A percentile compares a stretch with the other conserved stretches of the same genome.
Evolutionary conservation across 1,140 invertebrate species (phyloP).

Genomic region (Anadara kagoshimensis): DNA sequence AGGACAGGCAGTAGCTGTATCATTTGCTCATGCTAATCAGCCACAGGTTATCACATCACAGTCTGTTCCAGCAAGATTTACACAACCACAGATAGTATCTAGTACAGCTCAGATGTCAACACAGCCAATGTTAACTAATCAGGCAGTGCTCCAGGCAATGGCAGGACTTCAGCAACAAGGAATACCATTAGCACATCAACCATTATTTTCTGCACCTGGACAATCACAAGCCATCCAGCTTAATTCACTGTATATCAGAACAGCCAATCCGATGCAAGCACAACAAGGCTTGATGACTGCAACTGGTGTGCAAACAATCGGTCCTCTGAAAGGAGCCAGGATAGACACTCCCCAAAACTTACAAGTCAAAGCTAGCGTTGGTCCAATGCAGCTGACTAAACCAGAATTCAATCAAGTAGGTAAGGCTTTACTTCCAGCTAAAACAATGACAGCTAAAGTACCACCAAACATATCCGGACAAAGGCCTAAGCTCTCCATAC

Average conservation of each 20-base stretch:
- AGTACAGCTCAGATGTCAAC: slow-evolving; percentile 66
- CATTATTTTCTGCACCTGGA: slow-evolving; percentile 52
- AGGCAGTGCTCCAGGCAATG: slow-evolving; percentile 68
- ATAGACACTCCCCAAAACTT: slow-evolving; percentile 34
- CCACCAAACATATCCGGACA: slow-evolving; percentile 15
- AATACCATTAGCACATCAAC: slow-evolving; percentile 58
- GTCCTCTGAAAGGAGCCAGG: slow-evolving; percentile 26
- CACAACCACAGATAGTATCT: slow-evolving; percentile 60
- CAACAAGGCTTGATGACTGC: slow-evolving; percentile 47
- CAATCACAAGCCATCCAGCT: slow-evolving; percentile 62
- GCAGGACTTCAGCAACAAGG: slow-evolving; percentile 55
- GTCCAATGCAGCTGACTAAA: slow-evolving; percentile 12
- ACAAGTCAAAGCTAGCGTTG: slow-evolving; percentile 34
- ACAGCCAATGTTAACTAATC: slow-evolving; percentile 67
- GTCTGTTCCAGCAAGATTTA: slow-evolving; percentile 51
- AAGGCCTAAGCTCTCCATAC: slow-evolving; percentile 11
- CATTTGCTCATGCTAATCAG: slow-evolving; percentile 43
- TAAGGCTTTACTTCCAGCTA: slow-evolving; percentile 34
- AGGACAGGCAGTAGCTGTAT: slow-evolving; percentile 51
- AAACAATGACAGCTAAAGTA: slow-evolving; percentile 35
- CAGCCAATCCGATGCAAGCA: slow-evolving; percentile 51
- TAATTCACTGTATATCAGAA: slow-evolving; percentile 62
- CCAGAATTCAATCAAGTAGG: slow-evolving; percentile 11
- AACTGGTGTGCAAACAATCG: slow-evolving; percentile 44
- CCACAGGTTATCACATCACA: slow-evolving; percentile 63